Percentiles rank a stretch among this genome's conserved stretches.
phyloP scores from a whole-genome alignment of 2,888 invertebrate species.

The Dynastes hyllus region DNA sequence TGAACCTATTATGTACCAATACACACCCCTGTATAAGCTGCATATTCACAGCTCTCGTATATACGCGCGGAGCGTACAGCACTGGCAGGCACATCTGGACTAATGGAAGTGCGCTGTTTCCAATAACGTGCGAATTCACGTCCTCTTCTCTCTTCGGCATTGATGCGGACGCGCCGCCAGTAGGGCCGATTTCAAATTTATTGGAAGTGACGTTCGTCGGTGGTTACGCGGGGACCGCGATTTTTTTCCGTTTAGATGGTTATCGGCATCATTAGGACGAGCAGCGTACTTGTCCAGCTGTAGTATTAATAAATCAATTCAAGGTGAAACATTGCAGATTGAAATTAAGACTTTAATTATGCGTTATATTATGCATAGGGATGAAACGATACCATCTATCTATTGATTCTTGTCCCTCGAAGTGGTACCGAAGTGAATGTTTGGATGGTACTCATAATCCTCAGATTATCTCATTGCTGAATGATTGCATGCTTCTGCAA shows the following conservation, averaged over 20 bases:
- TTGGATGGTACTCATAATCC: too few species aligned
- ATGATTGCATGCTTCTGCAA: too few species aligned
- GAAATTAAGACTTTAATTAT: too few species aligned
- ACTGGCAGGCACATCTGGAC: constrained; percentile 64
- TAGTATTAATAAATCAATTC: constrained; percentile 12
- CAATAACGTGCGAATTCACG: constrained; percentile 63
- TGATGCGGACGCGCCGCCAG: constrained; percentile 30
- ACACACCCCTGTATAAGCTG: constrained; percentile 60
- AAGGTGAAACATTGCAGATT: not conserved
- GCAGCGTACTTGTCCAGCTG: not conserved
- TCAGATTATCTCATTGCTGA: too few species aligned
- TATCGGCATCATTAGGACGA: constrained; percentile 22
- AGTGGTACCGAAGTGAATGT: too few species aligned
- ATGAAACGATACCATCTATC: too few species aligned
- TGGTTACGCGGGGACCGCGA: constrained; percentile 26
- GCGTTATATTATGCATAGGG: too few species aligned
- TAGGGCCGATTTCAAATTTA: constrained; percentile 46
- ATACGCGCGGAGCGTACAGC: constrained; percentile 10
- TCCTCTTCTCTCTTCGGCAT: constrained; percentile 11
- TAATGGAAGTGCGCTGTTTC: constrained; percentile 71
- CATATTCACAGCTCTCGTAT: constrained; percentile 64
- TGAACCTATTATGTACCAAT: constrained; percentile 72
- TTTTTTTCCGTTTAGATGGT: constrained; percentile 32
- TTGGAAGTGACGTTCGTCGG: constrained; percentile 39
- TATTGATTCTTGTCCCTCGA: too few species aligned